Conservation (phyloP, 2,888 invertebrate species). For the Stenichneumon culpator region DNA sequence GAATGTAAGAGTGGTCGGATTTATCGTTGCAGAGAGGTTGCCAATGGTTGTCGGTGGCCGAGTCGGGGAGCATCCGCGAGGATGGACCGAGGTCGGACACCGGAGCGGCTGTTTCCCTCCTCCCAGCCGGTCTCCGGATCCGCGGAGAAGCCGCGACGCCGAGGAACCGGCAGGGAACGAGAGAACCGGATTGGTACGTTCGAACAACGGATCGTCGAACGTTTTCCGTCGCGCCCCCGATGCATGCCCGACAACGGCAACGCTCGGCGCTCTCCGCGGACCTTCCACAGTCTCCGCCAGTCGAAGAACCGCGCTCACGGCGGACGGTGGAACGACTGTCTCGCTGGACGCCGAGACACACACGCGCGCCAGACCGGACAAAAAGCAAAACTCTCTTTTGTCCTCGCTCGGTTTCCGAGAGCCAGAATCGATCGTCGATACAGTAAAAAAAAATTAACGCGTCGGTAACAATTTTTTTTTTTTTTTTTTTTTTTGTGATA, state of each 20-base stretch:
- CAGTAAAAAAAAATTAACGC: neutral
- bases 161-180: slow-evolving; percentile 8
- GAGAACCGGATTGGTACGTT: slow-evolving; percentile 61
- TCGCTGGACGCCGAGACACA: slow-evolving; percentile 6
- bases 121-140: neutral
- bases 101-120: neutral
- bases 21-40: neutral
- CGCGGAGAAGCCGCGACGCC: neutral
- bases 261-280: slow-evolving; percentile 23
- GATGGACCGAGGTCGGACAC: slow-evolving; percentile 24
- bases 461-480: neutral
- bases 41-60: neutral
- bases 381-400: neutral
- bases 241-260: neutral
- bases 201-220: slow-evolving; percentile 52
- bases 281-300: slow-evolving; percentile 47
- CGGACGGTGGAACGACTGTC: slow-evolving; percentile 41
- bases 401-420: neutral
- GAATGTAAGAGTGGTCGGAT: neutral
- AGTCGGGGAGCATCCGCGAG: neutral
- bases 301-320: slow-evolving; percentile 61
- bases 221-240: slow-evolving; percentile 45
- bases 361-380: neutral
- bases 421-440: neutral
- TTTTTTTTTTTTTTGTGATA: neutral